Conservation (phyloP, 2,888 invertebrate genomes). For the Ptilodon capucinus region DNA sequence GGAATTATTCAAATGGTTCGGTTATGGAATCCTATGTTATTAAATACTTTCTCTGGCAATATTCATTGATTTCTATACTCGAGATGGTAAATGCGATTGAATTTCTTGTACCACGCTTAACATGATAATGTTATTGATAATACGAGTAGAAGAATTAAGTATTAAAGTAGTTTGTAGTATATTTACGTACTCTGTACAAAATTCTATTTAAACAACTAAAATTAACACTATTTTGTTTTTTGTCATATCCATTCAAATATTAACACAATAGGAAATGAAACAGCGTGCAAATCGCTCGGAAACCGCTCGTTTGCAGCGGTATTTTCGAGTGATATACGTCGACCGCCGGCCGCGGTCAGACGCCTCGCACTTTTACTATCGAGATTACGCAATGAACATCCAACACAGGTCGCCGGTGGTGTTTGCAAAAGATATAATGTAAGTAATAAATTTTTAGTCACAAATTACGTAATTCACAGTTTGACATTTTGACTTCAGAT, state of each 20-base stretch:
- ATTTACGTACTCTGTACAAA: too few species aligned
- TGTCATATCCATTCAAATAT: too few species aligned
- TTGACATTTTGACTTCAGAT: neutral
- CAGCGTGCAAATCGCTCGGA: constrained; percentile 1
- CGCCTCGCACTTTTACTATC: constrained; percentile 28
- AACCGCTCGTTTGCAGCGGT: constrained; percentile 28
- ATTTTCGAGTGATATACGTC: constrained; percentile 1
- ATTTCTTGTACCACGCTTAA: too few species aligned
- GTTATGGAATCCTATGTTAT: constrained; percentile 6
- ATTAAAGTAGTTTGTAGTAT: too few species aligned
- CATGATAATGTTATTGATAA: too few species aligned
- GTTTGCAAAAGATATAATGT: constrained; percentile 5
- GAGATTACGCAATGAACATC: constrained; percentile 19
- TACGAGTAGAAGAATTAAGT: too few species aligned
- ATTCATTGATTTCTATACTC: neutral
- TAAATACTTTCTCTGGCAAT: constrained; percentile 18
- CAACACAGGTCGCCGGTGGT: constrained; percentile 1
- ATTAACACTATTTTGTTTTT: too few species aligned
- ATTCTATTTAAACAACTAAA: too few species aligned
- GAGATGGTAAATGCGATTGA: neutral
- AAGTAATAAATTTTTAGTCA: constrained; percentile 1
- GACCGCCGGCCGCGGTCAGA: neutral
- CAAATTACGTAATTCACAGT: neutral
- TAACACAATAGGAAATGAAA: constrained; percentile 12
- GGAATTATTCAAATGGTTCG: constrained; percentile 21